Conservation (phyloP, 2,888 invertebrate species). For the Campaea margaritaria region DNA sequence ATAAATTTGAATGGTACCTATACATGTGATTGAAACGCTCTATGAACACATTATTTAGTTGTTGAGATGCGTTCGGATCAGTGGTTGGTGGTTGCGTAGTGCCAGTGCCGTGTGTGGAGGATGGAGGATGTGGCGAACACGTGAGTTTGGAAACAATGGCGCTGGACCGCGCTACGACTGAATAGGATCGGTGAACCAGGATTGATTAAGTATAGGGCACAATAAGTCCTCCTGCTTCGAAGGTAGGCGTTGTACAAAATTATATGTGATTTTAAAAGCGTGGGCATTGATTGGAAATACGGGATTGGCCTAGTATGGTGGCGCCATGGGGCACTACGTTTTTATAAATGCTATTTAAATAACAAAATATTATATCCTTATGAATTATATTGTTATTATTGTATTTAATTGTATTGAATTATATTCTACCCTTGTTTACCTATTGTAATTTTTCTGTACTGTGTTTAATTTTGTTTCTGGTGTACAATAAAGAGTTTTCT, state of each 20-base stretch:
- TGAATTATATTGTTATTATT: constrained; percentile 21
- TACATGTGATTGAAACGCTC: not conserved
- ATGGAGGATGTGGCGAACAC: not conserved
- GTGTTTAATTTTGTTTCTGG: no score
- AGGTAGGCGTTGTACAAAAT: constrained; percentile 22
- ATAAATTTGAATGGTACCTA: not conserved
- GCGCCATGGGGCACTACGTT: not conserved
- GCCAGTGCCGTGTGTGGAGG: no score
- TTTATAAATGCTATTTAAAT: constrained; percentile 5
- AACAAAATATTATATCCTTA: constrained; percentile 18
- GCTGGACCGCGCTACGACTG: constrained; percentile 35
- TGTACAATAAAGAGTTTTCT: no score
- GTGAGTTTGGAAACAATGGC: constrained; percentile 18
- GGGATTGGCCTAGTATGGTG: no score
- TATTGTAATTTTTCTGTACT: no score
- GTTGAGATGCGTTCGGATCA: no score
- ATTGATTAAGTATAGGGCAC: constrained; percentile 31
- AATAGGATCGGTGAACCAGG: constrained; percentile 39
- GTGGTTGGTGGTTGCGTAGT: no score
- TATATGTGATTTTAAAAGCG: constrained; percentile 25
- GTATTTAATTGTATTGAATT: no score
- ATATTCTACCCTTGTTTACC: no score
- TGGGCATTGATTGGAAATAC: constrained; percentile 18
- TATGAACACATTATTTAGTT: constrained; percentile 1
- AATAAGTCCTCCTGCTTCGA: constrained; percentile 12